Evolutionary conservation across 2,113 vertebrate genomes (phyloP), one percentile per base, ranked within the genome.

Genomic region (Hirundichthys speculiger): DNA sequence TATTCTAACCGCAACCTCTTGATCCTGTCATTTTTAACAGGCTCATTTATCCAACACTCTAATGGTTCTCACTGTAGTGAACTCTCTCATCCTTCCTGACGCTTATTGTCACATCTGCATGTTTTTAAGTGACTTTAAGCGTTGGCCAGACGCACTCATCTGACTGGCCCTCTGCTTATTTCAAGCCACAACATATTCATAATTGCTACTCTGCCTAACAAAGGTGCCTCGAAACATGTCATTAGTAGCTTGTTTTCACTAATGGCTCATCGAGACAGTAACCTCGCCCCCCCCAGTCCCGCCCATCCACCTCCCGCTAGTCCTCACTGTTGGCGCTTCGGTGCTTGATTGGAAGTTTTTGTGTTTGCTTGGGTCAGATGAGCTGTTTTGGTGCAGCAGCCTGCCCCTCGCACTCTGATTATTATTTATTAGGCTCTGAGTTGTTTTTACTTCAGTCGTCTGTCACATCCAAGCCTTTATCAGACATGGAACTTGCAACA

Each of bases 181-280:
- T 72, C 34, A 30, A 61, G 54, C 72, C 49, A 45, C 40, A 75
- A 54, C 61, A 76, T 71, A 69, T 70, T 75, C 67, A 57, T 61
- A 64, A 75, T 79, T 57, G 69, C 77, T 83, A 18, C 39, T 77
- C 72, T 47, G 47, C 71, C 79, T 50, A 57, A 40, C 41, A 82
- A 74, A 77, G 70, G 57, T 79, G 47, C 48, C 40, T 75, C 56
- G 50, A 55, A 63, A 75, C 56, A 42, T 73, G 75, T 79, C 77
- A 83, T 86, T 84, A 80, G 53, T 30, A 46, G 38, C 57, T 68
- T 86, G 81, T 84, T 84, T 83, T 54, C 63, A 59, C 65, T 13
- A 85, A 87, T 80, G 62, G 69, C 49, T 47, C 30, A 40, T 42
- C n/a, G 13, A 64, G 67, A 72, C 46, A 64, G 42, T 50, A 49